Conservation (phyloP, 1,140 invertebrate genomes). For the Drosophila ironensis region DNA sequence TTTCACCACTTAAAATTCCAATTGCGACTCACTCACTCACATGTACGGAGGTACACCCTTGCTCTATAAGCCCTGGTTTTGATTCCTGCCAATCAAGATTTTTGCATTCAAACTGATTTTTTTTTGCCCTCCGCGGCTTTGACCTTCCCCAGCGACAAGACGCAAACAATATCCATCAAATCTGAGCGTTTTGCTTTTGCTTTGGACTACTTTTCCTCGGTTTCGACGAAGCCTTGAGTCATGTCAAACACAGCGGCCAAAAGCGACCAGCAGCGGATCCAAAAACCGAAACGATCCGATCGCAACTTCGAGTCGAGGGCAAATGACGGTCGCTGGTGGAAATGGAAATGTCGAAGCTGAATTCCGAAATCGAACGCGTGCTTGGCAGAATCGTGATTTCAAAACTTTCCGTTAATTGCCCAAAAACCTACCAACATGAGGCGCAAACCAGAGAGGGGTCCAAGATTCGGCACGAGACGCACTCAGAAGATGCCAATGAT, state of each 20-base stretch:
- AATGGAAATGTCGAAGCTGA: constrained; percentile 17
- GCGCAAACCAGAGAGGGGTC: background rate
- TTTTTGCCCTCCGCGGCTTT: constrained; percentile 4
- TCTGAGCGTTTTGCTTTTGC: constrained; percentile 16
- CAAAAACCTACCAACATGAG: background rate
- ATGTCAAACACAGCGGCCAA: constrained; percentile 5
- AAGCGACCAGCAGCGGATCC: too few relatives aligned
- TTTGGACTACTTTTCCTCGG: constrained; percentile 35
- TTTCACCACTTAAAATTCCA: constrained; percentile 21
- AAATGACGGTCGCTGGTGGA: constrained; percentile 54
- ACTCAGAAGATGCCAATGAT: background rate
- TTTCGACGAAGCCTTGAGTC: constrained; percentile 46
- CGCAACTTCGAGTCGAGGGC: constrained; percentile 38
- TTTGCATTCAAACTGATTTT: constrained; percentile 15
- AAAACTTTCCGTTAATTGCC: constrained; percentile 60
- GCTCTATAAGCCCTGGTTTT: constrained; percentile 5
- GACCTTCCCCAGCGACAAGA: constrained; percentile 16
- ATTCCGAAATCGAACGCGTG: constrained; percentile 11
- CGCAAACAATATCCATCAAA: constrained; percentile 15
- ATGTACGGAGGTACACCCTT: too few relatives aligned
- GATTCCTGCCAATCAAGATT: constrained; percentile 29
- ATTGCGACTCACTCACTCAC: constrained; percentile 6
- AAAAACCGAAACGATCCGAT: constrained; percentile 23
- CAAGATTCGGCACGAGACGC: background rate
- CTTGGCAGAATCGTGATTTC: constrained; percentile 35